A percentile compares a stretch with the other conserved stretches of the same genome.
Conservation (phyloP, 2,113 vertebrate genomes). For the Indicator indicator region DNA sequence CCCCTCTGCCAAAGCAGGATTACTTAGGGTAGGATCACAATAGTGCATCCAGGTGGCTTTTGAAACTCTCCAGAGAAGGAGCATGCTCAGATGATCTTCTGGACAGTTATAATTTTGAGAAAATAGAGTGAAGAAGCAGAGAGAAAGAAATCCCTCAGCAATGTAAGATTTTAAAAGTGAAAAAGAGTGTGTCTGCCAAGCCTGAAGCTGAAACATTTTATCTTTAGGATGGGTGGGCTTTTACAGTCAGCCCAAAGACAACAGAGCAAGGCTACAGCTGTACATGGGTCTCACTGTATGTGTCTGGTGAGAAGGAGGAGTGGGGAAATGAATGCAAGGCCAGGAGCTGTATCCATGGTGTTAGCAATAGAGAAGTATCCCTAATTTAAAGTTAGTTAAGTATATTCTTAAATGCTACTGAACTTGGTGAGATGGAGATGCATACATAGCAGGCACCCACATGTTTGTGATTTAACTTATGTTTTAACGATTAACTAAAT, state of each 20-base stretch:
- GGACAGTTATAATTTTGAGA: background rate
- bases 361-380: background rate
- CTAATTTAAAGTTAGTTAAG: background rate
- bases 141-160: background rate
- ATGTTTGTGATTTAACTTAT: background rate
- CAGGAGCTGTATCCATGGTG: background rate
- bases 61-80: no score
- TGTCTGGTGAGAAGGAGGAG: background rate
- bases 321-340: background rate
- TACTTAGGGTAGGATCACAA: no score
- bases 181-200: background rate
- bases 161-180: background rate
- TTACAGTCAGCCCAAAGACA: background rate
- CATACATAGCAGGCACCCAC: background rate
- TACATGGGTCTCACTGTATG: background rate
- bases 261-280: background rate
- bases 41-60: no score
- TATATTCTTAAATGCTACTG: background rate
- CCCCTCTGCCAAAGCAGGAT: no score
- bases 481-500: no score
- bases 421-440: background rate
- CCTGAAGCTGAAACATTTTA: background rate
- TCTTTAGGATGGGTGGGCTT: background rate
- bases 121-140: background rate
- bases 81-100: background rate